Base-by-base conservation (phyloP, 2,888 invertebrate genomes). In the Standfussiana lucernea region DNA sequence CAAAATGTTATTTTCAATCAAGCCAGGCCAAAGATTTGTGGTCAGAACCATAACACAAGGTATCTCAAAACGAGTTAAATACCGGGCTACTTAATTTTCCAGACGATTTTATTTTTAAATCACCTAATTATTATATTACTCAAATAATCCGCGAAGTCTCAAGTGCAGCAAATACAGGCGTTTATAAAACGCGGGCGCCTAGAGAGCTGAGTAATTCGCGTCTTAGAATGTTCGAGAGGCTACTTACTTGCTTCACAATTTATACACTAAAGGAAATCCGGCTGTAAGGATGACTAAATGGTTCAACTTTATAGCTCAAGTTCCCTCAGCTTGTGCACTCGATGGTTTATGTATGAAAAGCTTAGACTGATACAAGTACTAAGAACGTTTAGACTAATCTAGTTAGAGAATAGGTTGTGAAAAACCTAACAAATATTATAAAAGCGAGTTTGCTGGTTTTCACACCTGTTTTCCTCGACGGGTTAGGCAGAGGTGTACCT, bases 151-250 rank as follows among this genome's bases (percentile, higher is more conserved):
- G 21, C 42, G 35, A 56, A 72, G 24, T 50, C 21, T 68, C 32
- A 15, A 75, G 28, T 65, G 47, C 65, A 80, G 35, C 42, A n/a
- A 77, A 59, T 62, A 65, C 56, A 75, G 21, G 37, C 32, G 64
- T 72, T 73, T 80, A 73, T 84, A 83, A 84, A 83, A 84, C 80
- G 65, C 53, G 75, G 56, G 61, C 61, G 65, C 69, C 45, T 80
- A 73, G 70, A 59, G 81, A 75, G 76, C 47, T 77, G 77, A 84
- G 84, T 84, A 84, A 80, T 84, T 81, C 81, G 56, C 47, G 59
- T 77, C 84, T 84, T 77, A 84, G 80, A 84, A 81, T 75, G 81
- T 84, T 83, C 81, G 84, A 81, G 84, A 77, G 59, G 68, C 83
- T 84, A 72, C 80, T 73, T 61, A 83, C 69, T 81, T 72, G 74